Conservation (phyloP, 2,888 invertebrate genomes). For the Drosophila aldrichi region DNA sequence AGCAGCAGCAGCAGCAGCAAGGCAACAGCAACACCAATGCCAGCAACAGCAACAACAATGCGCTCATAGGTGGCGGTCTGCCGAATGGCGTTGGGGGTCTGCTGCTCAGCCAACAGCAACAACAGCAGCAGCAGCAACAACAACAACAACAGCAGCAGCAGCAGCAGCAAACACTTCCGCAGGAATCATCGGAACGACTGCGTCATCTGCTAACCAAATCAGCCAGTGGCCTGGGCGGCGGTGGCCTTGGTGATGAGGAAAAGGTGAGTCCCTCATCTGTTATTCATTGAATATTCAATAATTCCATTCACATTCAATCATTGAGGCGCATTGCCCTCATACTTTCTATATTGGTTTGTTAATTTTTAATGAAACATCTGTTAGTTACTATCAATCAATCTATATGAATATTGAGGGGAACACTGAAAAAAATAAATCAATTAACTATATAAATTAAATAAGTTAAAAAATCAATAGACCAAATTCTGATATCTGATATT, state of each 20-base stretch:
- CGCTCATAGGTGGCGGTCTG: constrained; percentile 56
- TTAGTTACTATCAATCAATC: background rate
- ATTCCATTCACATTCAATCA: background rate
- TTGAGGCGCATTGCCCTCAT: background rate
- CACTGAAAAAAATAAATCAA: background rate
- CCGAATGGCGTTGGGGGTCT: constrained; percentile 74
- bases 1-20: constrained; percentile 34
- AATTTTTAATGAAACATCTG: background rate
- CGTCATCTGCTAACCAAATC: constrained; percentile 86
- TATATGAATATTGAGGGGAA: background rate
- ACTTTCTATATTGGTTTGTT: background rate
- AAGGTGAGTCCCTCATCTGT: constrained; percentile 56
- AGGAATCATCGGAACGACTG: constrained; percentile 86
- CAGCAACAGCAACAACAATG: constrained; percentile 70
- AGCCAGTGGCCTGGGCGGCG: constrained; percentile 47
- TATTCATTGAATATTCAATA: background rate
- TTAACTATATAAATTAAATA: too few relatives aligned
- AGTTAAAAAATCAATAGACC: too few relatives aligned
- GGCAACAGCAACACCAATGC: constrained; percentile 77
- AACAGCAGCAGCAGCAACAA: constrained; percentile 13
- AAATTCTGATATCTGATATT: too few relatives aligned
- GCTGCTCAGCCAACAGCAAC: constrained; percentile 66
- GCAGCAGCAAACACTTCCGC: constrained; percentile 64
- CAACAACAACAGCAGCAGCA: constrained; percentile 54
- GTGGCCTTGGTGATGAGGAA: constrained; percentile 76